Base-by-base conservation (phyloP, 2,888 invertebrate species). In the Drosophila cyrtoloma region DNA sequence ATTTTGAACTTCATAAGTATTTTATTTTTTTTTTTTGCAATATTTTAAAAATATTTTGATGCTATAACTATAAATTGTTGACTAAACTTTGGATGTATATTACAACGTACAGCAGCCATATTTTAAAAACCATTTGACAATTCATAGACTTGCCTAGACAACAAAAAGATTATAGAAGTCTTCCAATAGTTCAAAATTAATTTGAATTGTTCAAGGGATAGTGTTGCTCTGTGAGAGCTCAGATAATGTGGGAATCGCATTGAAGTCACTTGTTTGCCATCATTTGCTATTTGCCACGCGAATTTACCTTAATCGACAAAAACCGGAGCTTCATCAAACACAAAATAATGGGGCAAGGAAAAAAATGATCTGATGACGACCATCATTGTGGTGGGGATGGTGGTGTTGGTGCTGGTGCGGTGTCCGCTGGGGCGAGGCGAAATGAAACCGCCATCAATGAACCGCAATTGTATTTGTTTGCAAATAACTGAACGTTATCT, bases 391-490 rank as follows among this genome's bases (percentile, higher is more conserved):
- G 51, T 63, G 56, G 51, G 9, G 4, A 5, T 44, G 52, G 19
- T 22, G 6, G 33, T 22, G n/a, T 26, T 37, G 65, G 32, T 51
- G 65, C 26, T 22, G 44, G 32, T 69, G 57, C 44, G 61, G 63
- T 66, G 53, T 64, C 68, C 76, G 44, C 30, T 75, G 79, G 68
- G 69, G 68, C 35, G 30, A 47, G 35, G 79, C 72, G 60, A 75
- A 75, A 84, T 81, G 77, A 78, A 84, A 86, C 84, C 88, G 77
- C 86, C 88, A 86, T 89, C 88, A 88, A 90, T 88, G 88, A 89
- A 88, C 88, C 88, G 83, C 88, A 88, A 89, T 88, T 87, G 88
- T 88, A 89, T 90, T 90, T 90, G 90, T 88, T 88, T 88, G 88
- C 88, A 88, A 88, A 89, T 88, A 88, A 90, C 90, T 79, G 87